phyloP scores from a whole-genome alignment of 2,888 invertebrate genomes.

The Nasonovia ribisnigri region DNA sequence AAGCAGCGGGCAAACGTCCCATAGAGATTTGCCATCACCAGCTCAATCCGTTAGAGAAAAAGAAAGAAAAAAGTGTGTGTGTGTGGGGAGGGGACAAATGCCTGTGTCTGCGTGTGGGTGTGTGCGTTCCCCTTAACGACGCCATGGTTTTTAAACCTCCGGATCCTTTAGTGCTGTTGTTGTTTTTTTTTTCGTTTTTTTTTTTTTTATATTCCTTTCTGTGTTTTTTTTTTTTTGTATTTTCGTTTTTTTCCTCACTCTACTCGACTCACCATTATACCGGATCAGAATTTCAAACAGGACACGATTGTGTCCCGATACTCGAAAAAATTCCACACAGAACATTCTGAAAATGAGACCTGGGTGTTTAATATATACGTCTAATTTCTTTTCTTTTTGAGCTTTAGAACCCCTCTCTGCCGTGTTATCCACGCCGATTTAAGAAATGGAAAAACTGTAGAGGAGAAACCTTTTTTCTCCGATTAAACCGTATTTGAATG shows the following conservation, averaged over 20 bases:
- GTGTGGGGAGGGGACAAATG: not conserved
- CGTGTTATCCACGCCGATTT: not conserved
- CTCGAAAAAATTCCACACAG: not conserved
- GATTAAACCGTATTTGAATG: not conserved
- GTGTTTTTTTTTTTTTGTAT: not conserved
- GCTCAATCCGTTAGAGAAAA: conserved; percentile 21
- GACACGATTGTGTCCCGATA: conserved; percentile 9
- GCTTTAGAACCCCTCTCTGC: not conserved
- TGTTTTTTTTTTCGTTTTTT: not conserved
- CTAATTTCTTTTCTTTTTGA: conserved; percentile 2
- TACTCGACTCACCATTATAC: conserved; percentile 9
- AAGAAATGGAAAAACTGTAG: not conserved
- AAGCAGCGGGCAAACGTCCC: conserved; percentile 46
- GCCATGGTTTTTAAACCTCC: conserved; percentile 30
- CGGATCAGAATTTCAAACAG: conserved; percentile 55
- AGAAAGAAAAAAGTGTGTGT: not conserved
- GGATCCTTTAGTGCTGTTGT: conserved; percentile 38
- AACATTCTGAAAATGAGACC: conserved; percentile 7
- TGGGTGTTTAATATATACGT: not conserved
- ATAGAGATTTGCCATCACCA: conserved; percentile 52
- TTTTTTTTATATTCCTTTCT: not conserved
- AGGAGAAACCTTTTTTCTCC: not conserved
- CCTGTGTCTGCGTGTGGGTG: not conserved
- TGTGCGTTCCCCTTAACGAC: conserved; percentile 42
- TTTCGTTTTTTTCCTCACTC: not conserved